Conservation (phyloP, 2,888 invertebrate genomes). For the Dynastes hyllus region DNA sequence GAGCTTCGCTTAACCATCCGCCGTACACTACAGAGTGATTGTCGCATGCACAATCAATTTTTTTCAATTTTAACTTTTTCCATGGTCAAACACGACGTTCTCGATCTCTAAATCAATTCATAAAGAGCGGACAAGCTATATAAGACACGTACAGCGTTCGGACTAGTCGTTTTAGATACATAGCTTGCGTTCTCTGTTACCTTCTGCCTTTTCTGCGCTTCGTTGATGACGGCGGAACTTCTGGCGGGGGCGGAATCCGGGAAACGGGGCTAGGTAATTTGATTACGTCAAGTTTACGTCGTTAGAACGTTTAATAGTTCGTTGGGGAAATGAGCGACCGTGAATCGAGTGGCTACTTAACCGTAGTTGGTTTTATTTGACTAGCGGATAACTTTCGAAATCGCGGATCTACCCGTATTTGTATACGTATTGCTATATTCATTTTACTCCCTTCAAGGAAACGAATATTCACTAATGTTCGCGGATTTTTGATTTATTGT, state of each 20-base stretch:
- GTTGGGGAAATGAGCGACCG: slow-evolving; percentile 10
- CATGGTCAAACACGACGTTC: too few species aligned
- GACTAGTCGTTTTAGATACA: background rate
- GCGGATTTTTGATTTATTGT: too few species aligned
- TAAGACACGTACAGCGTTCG: background rate
- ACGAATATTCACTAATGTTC: too few species aligned
- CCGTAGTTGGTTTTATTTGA: slow-evolving; percentile 11
- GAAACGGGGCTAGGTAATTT: slow-evolving; percentile 9
- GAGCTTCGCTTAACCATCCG: background rate
- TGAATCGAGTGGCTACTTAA: slow-evolving; percentile 32
- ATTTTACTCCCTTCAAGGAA: too few species aligned
- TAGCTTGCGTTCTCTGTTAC: background rate
- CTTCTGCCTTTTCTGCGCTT: background rate
- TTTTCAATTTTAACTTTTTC: slow-evolving; percentile 40
- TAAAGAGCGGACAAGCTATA: background rate
- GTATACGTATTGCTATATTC: too few species aligned
- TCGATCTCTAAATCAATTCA: background rate
- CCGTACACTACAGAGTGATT: background rate
- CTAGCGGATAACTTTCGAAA: background rate
- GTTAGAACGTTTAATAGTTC: slow-evolving; percentile 37
- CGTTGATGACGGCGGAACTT: background rate
- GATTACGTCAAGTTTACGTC: slow-evolving; percentile 32
- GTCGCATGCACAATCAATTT: background rate
- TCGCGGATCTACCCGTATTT: too few species aligned
- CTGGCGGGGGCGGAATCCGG: background rate